Base-by-base conservation (phyloP, 2,888 invertebrate genomes). In the Nymphalis polychloros region DNA sequence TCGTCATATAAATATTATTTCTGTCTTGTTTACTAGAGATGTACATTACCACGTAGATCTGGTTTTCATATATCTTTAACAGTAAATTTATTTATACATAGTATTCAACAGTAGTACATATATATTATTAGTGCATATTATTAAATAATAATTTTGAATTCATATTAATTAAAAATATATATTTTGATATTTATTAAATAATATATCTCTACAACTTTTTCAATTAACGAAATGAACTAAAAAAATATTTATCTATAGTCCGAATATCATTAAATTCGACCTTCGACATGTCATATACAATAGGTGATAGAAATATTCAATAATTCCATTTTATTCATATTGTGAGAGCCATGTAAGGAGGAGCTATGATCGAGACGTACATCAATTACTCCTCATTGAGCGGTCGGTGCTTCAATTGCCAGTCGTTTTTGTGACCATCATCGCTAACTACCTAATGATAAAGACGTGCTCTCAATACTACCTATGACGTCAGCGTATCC, bases 321-420 rank as follows among this genome's bases (percentile, higher is more conserved):
- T 69, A 70, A 68, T 67, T 50, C 59, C 57, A 68, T 68, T 72
- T 70, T 65, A 61, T 70, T 70, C 57, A 20, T 68, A 68, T 64
- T 59, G 67, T 69, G 65, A 67, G 66, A 57, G 46, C 67, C 70
- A 70, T 78, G 74, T 80, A 85, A 79, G 81, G 84, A 80, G 81
- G 84, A 70, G 84, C 82, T 78, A 81, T 80, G 82, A 85, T 85
- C 83, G 77, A 76, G 78, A 77, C 83, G 72, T 72, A 75, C 76
- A 85, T 87, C 90, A 90, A 92, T 91, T 91, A 89, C 87, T 81
- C 77, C 86, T 89, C 79, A 85, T 91, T 90, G 88, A 88, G 83
- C 84, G 84, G 82, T 81, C 81, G 81, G 76, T 80, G 80, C 84
- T 85, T 84, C 90, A 92, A 91, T 90, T 91, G 89, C 82, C 77